These are phyloP conservation scores for Cynoglossus semilaevis DNA, from an alignment of 2,113 vertebrate genomes.

Conservation along the genomic window DNA sequence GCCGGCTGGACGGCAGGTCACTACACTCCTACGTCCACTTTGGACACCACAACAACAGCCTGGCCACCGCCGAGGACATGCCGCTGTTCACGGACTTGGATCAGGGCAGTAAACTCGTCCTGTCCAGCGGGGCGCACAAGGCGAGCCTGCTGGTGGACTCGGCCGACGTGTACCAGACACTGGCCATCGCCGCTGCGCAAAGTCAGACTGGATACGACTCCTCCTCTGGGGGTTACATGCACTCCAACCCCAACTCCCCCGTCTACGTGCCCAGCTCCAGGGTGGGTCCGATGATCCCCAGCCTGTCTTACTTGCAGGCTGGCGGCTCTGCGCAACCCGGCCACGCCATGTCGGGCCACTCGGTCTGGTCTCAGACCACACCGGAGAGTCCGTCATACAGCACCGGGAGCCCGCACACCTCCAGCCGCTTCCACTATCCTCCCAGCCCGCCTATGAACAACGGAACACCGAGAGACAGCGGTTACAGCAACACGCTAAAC, in stretches of 20 bases:
- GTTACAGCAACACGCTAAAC: conserved; percentile 79
- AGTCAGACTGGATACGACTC: conserved; percentile 88
- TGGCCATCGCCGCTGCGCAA: conserved; percentile 88
- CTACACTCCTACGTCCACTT: conserved; percentile 83
- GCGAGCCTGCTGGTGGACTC: conserved; percentile 81
- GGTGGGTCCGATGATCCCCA: conserved; percentile 91
- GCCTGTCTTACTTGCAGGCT: conserved; percentile 86
- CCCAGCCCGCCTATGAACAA: conserved; percentile 89
- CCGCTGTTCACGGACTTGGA: conserved; percentile 93
- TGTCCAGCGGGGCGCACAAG: conserved; percentile 85
- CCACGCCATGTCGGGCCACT: conserved; percentile 81
- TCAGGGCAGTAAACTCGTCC: conserved; percentile 90
- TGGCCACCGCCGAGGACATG: conserved; percentile 85
- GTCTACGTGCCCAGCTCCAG: conserved; percentile 95
- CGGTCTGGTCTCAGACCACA: conserved; percentile 78
- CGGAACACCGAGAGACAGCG: conserved; percentile 77
- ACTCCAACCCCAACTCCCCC: conserved; percentile 89
- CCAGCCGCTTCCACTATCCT: conserved; percentile 89
- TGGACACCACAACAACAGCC: conserved; percentile 77
- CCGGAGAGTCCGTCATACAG: conserved; percentile 85
- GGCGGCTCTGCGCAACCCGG: conserved; percentile 80
- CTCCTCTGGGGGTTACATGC: conserved; percentile 85
- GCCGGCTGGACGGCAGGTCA: conserved; percentile 75
- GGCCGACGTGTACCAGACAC: conserved; percentile 95
- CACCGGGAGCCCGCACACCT: conserved; percentile 81